Base-by-base conservation (phyloP, 37 sponge, comb jelly and placozoan genomes). In the Sycon ciliatum region DNA sequence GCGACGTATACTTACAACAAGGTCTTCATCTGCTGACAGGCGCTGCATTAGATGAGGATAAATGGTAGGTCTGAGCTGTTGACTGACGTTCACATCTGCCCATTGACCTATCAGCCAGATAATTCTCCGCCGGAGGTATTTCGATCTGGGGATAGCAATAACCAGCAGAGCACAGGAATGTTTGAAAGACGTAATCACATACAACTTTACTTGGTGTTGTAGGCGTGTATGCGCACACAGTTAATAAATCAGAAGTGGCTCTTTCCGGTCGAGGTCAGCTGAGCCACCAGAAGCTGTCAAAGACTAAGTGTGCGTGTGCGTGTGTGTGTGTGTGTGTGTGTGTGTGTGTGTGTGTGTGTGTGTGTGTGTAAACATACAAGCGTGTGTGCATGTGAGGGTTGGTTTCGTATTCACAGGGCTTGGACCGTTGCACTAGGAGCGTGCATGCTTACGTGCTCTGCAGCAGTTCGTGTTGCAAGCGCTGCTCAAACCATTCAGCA, bases 51-150 rank as follows among this genome's bases (percentile, higher is more conserved):
- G 57, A 9, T 39, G 31, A 16, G 56, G 32, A 56, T 91, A 91
- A 24, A 91, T 70, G 3, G 80, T 69, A 0, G 92, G 85, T 6
- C 77, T 76, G 26, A 86, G 72, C 26, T 65, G 72, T 16, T 78
- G 34, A 30, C 82, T 78, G 78, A 91, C 69, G 54, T 90, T 90
- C 30, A 90, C 83, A 2, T 61, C 60, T 26, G 79, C 86, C 92
- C 92, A 91, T 38, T 60, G 53, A 7, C 82, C 92, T 3, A 91
- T 18, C 74, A 91, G 57, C 89, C 85, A 87, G 22, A 84, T 71
- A 33, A 87, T 84, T 39, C 92, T 79, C 57, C 74, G 53, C 3
- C 89, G 38, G 9, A 91, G 65, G 0, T 87, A 33, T 57, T 75
- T 64, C 61, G 83, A 87, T 73, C 92, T 91, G 39, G 3, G 52